A percentile compares a stretch with the other conserved stretches of the same genome.
Conservation (phyloP, 2,797 vertebrate species). For the Helarctos malayanus region DNA sequence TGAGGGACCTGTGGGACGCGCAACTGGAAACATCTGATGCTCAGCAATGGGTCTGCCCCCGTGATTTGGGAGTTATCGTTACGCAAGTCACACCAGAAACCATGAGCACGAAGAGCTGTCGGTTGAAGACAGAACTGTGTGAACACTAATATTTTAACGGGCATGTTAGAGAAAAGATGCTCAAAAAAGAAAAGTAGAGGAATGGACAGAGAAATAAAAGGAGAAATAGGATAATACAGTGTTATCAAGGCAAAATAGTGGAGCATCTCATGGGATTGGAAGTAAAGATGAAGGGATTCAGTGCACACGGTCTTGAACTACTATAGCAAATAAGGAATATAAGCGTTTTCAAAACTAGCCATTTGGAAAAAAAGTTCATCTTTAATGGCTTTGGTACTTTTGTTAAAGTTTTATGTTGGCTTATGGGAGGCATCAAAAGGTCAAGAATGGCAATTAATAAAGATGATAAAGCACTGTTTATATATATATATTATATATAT, state of each 20-base stretch:
- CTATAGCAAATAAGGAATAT: not conserved
- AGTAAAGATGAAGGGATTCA: not conserved
- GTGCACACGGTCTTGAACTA: not conserved
- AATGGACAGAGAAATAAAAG: not conserved
- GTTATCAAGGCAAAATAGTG: not conserved
- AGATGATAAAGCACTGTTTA: conserved; percentile 21
- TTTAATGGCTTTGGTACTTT: not conserved
- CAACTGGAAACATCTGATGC: not conserved
- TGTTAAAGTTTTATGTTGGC: not conserved
- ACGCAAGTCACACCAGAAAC: not conserved
- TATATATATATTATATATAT: not conserved
- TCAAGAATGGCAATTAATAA: not conserved
- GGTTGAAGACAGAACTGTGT: not conserved
- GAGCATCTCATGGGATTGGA: not conserved
- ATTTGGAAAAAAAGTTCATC: not conserved
- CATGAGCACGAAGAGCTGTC: not conserved
- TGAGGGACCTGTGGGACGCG: not conserved
- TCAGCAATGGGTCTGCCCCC: not conserved
- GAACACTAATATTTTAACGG: not conserved
- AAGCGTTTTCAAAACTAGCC: not conserved
- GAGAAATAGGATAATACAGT: not conserved
- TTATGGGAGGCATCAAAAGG: not conserved
- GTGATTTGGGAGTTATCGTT: not conserved
- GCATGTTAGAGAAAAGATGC: conserved; percentile 1
- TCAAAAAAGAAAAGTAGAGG: not conserved